Percentiles rank a stretch among this genome's conserved stretches.
These are phyloP conservation scores for Gambusia holbrooki DNA, from an alignment of 2,113 vertebrate genomes.

Conservation along the genomic window DNA sequence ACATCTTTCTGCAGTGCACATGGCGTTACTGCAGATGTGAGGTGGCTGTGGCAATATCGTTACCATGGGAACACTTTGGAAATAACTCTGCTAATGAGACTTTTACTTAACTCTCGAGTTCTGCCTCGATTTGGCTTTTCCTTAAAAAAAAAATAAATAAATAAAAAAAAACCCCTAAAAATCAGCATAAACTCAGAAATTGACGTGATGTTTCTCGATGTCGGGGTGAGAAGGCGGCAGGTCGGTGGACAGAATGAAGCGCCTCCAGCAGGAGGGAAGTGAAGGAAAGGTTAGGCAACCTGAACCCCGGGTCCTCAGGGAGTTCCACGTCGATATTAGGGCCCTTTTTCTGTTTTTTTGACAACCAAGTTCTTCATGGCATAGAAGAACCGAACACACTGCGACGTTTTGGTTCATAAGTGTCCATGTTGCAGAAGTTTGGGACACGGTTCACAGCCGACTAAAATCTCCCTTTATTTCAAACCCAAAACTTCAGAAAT, in stretches of 20 bases:
- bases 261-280: conserved; percentile 23
- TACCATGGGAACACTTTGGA: conserved; percentile 28
- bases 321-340: conserved; percentile 30
- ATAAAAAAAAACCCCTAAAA: no score
- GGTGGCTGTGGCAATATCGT: not conserved
- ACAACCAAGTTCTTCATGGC: conserved; percentile 17
- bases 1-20: not conserved
- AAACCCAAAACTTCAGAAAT: not conserved
- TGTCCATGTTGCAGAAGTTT: not conserved
- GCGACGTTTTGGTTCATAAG: not conserved
- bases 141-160: not conserved
- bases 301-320: conserved; percentile 11
- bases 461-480: not conserved
- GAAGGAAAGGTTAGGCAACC: conserved; percentile 18
- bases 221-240: not conserved
- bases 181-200: not conserved
- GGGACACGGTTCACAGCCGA: not conserved
- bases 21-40: not conserved
- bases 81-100: conserved; percentile 39
- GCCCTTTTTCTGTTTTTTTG: not conserved
- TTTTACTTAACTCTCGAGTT: not conserved
- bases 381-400: not conserved
- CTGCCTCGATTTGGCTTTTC: not conserved
- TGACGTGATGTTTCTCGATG: not conserved
- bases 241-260: not conserved